phyloP scores from a whole-genome alignment of 1,140 invertebrate species.

The Dendroctonus valens region DNA sequence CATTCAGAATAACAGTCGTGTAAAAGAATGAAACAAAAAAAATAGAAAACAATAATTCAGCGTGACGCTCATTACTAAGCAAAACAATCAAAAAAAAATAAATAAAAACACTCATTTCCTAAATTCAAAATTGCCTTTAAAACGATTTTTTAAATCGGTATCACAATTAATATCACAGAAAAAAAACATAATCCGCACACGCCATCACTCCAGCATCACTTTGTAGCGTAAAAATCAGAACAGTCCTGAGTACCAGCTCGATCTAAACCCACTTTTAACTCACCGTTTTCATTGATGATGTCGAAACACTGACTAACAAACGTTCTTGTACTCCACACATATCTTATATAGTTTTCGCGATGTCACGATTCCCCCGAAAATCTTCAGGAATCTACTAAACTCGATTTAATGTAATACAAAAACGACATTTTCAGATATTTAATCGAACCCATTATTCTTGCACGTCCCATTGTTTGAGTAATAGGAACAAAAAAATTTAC shows the following conservation, averaged over 20 bases:
- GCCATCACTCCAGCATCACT: background rate
- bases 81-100: too few species aligned
- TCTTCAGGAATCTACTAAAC: slow-evolving; percentile 5
- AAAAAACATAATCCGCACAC: too few species aligned
- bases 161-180: too few species aligned
- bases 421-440: too few species aligned
- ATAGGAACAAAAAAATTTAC: background rate
- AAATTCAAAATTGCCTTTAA: too few species aligned
- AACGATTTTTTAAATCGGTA: too few species aligned
- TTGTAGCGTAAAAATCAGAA: background rate
- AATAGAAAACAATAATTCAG: too few species aligned
- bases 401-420: slow-evolving; percentile 7
- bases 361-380: slow-evolving; percentile 19
- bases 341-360: slow-evolving; percentile 19
- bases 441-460: slow-evolving; percentile 1
- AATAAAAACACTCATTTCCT: too few species aligned
- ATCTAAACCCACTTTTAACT: slow-evolving; percentile 13
- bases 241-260: slow-evolving; percentile 2
- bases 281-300: slow-evolving; percentile 30
- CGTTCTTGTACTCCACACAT: slow-evolving; percentile 5
- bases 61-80: too few species aligned
- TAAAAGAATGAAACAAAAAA: too few species aligned
- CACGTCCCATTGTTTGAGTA: slow-evolving; percentile 2
- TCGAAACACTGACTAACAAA: slow-evolving; percentile 21
- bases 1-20: too few species aligned